Evolutionary conservation across 2,797 vertebrate genomes (phyloP).

Genomic region (Pempheris klunzingeri): DNA sequence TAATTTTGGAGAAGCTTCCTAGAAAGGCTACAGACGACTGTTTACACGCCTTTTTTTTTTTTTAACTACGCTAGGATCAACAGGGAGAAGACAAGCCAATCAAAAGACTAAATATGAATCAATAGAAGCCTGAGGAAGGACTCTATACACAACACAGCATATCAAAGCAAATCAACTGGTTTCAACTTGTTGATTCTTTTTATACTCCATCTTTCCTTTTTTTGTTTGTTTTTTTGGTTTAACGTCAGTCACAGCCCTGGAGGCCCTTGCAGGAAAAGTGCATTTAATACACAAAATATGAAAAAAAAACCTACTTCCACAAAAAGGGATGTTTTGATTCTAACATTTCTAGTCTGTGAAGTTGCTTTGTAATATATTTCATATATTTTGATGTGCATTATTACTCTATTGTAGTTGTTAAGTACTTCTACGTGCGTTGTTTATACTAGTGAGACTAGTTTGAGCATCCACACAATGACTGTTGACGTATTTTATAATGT

Average conservation of each 20-base stretch:
- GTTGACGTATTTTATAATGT: constrained; percentile 78
- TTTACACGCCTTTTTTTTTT: constrained; percentile 88
- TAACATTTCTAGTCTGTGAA: constrained; percentile 87
- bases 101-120: constrained; percentile 72
- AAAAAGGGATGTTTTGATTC: constrained; percentile 64
- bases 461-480: constrained; percentile 70
- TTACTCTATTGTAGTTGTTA: constrained; percentile 83
- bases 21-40: constrained; percentile 85
- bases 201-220: constrained; percentile 62
- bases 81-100: constrained; percentile 86
- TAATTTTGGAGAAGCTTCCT: constrained; percentile 75
- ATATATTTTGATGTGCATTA: constrained; percentile 78
- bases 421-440: constrained; percentile 88
- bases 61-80: constrained; percentile 78
- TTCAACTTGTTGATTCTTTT: constrained; percentile 88
- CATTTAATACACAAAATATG: constrained; percentile 68
- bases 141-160: constrained; percentile 82
- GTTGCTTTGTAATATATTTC: constrained; percentile 85
- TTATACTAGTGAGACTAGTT: constrained; percentile 88
- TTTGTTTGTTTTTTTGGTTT: constrained; percentile 40
- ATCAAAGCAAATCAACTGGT: constrained; percentile 85
- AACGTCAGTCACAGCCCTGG: constrained; percentile 66
- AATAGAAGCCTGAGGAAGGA: constrained; percentile 75
- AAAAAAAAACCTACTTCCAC: constrained; percentile 37
- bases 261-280: constrained; percentile 84